phyloP scores from a whole-genome alignment of 2,888 invertebrate species.

The Macrophya alboannulata region DNA sequence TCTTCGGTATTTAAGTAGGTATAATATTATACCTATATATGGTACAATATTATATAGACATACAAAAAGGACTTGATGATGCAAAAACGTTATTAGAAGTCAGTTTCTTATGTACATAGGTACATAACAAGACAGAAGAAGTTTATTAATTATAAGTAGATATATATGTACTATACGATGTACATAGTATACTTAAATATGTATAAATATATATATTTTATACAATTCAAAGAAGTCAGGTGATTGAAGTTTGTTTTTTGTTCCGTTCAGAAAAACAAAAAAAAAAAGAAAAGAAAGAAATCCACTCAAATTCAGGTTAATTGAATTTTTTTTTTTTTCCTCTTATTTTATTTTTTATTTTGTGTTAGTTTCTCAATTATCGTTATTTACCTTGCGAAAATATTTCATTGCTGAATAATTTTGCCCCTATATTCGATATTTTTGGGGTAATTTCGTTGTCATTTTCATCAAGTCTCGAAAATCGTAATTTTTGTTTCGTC shows the following conservation, averaged over 20 bases:
- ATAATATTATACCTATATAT: background rate
- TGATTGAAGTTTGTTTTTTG: background rate
- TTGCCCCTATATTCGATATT: no score
- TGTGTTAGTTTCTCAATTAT: no score
- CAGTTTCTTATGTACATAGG: background rate
- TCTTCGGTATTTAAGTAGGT: background rate
- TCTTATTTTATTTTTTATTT: no score
- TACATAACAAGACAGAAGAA: background rate
- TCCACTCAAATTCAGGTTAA: background rate
- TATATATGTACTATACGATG: background rate
- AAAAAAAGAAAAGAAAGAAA: background rate
- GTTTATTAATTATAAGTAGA: conserved; percentile 11
- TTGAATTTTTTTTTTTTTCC: no score
- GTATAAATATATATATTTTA: background rate
- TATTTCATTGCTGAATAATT: no score
- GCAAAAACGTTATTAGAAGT: conserved; percentile 36
- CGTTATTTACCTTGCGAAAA: no score
- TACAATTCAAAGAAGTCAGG: background rate
- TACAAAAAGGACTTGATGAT: background rate
- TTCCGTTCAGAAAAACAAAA: background rate
- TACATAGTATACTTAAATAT: no score
- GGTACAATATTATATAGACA: no score
- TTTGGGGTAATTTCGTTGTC: no score
- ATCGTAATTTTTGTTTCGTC: no score
- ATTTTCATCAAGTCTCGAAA: no score